Percentiles rank a stretch among this genome's conserved stretches.
Evolutionary conservation across 2,797 vertebrate species (phyloP).

Genomic region (Perdix hodgsoniae): DNA sequence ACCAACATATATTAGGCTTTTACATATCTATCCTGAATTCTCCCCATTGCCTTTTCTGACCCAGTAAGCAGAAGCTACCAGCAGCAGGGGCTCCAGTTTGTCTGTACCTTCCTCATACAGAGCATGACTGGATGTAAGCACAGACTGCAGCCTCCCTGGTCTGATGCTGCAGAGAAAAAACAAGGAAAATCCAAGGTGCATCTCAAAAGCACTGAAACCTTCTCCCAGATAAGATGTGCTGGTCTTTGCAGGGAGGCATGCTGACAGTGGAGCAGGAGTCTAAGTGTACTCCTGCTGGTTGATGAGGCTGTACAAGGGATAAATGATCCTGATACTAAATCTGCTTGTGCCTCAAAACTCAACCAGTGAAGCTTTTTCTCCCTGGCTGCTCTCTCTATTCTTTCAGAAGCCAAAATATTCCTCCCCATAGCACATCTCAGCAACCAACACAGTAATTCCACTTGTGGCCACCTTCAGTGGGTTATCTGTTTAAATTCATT

Average conservation of each 20-base stretch:
- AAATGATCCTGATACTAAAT: neutral
- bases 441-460: neutral
- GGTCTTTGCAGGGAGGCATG: neutral
- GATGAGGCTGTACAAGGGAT: neutral
- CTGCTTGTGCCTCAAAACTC: neutral
- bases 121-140: rapidly evolving
- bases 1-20: rapidly evolving
- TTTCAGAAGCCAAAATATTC: neutral
- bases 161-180: neutral
- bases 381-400: neutral
- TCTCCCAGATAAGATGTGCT: neutral
- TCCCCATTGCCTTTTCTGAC: neutral
- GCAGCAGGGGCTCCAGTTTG: neutral
- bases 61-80: neutral
- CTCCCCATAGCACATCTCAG: neutral
- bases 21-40: neutral
- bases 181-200: neutral
- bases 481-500: neutral
- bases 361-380: neutral
- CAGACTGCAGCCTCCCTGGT: neutral
- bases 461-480: neutral
- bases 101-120: neutral
- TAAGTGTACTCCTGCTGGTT: neutral
- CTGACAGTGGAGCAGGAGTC: neutral
- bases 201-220: neutral